Evolutionary conservation across 2,113 vertebrate species (phyloP).

Genomic region (Osmerus mordax): DNA sequence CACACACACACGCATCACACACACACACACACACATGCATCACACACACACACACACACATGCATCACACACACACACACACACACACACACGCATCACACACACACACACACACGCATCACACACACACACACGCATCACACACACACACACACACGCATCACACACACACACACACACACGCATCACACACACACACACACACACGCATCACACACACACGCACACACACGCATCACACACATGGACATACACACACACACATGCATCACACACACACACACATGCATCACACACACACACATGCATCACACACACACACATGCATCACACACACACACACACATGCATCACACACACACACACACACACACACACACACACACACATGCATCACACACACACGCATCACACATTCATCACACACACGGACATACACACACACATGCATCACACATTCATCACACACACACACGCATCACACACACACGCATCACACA

Average conservation of each 20-base stretch:
- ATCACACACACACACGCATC: neutral
- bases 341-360: neutral
- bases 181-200: neutral
- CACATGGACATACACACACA: neutral
- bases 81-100: neutral
- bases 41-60: neutral
- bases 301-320: too few relatives aligned
- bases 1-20: too few relatives aligned
- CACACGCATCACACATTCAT: conserved; percentile 1
- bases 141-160: neutral
- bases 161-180: conserved; percentile 2
- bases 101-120: neutral
- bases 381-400: neutral
- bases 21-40: neutral
- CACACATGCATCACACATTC: neutral
- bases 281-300: neutral
- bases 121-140: neutral
- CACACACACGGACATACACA: too few relatives aligned
- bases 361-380: neutral
- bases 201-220: neutral
- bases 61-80: neutral
- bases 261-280: neutral
- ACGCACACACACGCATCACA: too few relatives aligned
- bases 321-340: neutral
- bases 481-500: neutral